These are phyloP conservation scores for Nasalis larvatus DNA, from an alignment of 2,113 vertebrate genomes.

Conservation along the genomic window DNA sequence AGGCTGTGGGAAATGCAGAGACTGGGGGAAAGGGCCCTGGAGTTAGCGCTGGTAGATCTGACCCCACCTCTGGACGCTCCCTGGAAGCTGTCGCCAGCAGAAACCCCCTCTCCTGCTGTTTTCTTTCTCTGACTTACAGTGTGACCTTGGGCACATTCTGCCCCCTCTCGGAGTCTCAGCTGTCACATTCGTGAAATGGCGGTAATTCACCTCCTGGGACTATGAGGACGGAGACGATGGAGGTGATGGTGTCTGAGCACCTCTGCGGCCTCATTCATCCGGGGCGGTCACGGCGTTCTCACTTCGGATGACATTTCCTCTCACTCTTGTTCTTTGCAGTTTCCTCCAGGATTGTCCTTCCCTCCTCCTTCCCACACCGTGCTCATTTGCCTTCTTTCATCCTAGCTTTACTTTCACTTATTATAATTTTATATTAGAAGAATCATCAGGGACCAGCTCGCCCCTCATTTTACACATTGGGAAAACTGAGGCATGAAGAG, in stretches of 20 bases:
- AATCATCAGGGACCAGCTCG: not conserved
- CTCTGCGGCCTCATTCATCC: accelerated
- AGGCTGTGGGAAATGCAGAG: not conserved
- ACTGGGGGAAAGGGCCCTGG: not conserved
- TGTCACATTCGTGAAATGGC: accelerated
- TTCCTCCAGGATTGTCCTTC: not conserved
- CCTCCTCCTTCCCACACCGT: not conserved
- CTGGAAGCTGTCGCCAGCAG: accelerated
- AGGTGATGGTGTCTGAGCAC: not conserved
- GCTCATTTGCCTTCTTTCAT: not conserved
- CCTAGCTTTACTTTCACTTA: not conserved
- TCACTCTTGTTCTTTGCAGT: not conserved
- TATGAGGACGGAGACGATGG: not conserved
- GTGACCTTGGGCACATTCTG: not conserved
- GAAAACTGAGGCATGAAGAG: not conserved
- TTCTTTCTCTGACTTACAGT: not conserved
- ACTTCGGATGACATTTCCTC: accelerated
- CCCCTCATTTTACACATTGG: not conserved
- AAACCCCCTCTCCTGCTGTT: not conserved
- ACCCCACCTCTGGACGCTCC: too few relatives aligned
- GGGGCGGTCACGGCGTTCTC: accelerated
- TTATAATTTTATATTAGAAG: not conserved
- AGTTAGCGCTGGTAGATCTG: too few relatives aligned
- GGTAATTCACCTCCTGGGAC: not conserved
- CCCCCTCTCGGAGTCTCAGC: not conserved